Percentiles rank a stretch among this genome's conserved stretches.
These are phyloP conservation scores for Acanthosepion lycidas DNA, from an alignment of 2,888 invertebrate genomes.

Conservation along the genomic window DNA sequence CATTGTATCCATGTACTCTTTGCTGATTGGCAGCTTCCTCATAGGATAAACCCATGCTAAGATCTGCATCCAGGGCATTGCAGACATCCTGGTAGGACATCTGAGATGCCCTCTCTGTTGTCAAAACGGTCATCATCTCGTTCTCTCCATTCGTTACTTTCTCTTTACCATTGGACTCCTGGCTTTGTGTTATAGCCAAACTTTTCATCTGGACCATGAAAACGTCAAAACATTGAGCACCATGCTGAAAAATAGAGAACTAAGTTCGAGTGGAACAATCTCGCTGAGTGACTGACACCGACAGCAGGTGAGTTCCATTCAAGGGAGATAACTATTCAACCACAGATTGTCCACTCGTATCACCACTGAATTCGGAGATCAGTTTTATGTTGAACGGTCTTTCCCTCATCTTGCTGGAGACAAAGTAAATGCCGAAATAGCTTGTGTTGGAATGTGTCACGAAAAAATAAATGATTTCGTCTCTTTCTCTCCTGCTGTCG, in stretches of 20 bases:
- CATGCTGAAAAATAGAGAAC: neutral
- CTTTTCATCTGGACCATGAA: conserved; percentile 33
- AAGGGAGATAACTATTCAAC: neutral
- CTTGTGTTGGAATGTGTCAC: no score
- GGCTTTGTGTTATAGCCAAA: conserved; percentile 11
- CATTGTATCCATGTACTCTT: conserved; percentile 92
- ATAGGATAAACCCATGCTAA: conserved; percentile 85
- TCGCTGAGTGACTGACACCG: neutral
- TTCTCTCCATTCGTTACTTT: conserved; percentile 48
- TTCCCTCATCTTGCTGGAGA: no score
- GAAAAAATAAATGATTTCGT: no score
- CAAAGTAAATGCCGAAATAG: no score
- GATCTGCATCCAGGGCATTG: conserved; percentile 85
- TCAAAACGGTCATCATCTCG: conserved; percentile 66
- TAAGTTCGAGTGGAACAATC: neutral
- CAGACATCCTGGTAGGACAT: conserved; percentile 85
- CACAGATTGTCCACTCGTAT: no score
- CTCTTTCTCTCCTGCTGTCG: no score
- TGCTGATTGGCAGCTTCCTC: conserved; percentile 82
- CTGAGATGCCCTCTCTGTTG: conserved; percentile 79
- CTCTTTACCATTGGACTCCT: neutral
- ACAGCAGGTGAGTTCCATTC: neutral
- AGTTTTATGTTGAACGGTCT: no score
- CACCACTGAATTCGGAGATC: no score
- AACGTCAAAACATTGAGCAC: conserved; percentile 18